Conservation (phyloP, 2,888 invertebrate species). For the Dynastes tityus region DNA sequence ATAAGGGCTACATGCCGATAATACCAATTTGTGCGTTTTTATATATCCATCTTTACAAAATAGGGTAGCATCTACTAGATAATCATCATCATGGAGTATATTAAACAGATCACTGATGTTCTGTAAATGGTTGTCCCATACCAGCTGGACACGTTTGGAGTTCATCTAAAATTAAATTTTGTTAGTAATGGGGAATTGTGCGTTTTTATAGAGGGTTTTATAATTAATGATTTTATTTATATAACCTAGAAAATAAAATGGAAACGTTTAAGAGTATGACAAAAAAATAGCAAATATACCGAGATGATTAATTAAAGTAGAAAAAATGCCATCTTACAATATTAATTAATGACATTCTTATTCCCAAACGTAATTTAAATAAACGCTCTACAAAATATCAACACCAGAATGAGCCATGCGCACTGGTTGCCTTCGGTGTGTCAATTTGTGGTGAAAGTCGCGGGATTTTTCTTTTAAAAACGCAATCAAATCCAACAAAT, state of each 20-base stretch:
- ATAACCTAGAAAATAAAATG: constrained; percentile 9
- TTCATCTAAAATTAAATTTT: constrained; percentile 69
- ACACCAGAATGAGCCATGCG: constrained; percentile 22
- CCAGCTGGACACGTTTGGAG: constrained; percentile 80
- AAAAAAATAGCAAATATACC: no score
- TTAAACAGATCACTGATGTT: constrained; percentile 81
- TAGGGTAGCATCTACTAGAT: constrained; percentile 80
- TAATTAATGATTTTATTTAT: constrained; percentile 9
- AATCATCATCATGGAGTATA: constrained; percentile 79
- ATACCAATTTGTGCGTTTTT: constrained; percentile 81
- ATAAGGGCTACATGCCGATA: constrained; percentile 84
- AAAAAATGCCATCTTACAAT: constrained; percentile 18
- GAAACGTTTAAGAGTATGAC: not conserved
- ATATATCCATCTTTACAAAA: constrained; percentile 82
- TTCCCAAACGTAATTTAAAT: constrained; percentile 41
- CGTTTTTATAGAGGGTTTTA: not conserved
- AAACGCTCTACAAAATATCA: constrained; percentile 33
- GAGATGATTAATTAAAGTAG: not conserved
- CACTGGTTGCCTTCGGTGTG: not conserved
- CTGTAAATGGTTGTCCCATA: constrained; percentile 83
- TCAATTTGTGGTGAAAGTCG: not conserved
- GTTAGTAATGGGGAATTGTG: not conserved
- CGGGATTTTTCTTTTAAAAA: constrained; percentile 8
- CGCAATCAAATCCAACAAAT: not conserved
- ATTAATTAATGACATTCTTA: constrained; percentile 39